Evolutionary conservation across 2,888 invertebrate genomes (phyloP), one percentile per base, ranked within the genome.

Genomic region (Agapetus fuscipes): DNA sequence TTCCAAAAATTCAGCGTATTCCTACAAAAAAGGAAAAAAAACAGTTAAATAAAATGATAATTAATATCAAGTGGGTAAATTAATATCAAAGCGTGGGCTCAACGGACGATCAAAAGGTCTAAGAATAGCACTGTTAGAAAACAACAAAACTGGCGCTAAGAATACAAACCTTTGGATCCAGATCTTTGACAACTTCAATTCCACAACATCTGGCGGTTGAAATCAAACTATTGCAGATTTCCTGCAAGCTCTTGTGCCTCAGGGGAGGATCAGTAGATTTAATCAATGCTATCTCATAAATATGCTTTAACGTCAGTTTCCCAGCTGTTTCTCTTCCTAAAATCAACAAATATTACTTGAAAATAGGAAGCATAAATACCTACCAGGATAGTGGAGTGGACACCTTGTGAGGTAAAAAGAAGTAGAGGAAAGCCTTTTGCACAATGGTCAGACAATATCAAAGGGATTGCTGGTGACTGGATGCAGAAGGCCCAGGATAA

Each of bases 251-350:
- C 48, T 66, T 63, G 53, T 78, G 71, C 52, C 79, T 76, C 15
- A 81, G 58, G 0, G 81, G 64, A 3, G 87, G 85, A 63, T 97
- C 96, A 56, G 83, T 68, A n/a, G 79, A 72, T 64, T 98, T 97
- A n/a, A 98, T 85, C 61, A 80, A 74, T 1, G 98, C 97, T 56
- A 98, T 98, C 76, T 99, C 98, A 63, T 95, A 98, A 10, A 98
- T 62, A 63, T 98, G 98, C 60, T 94, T 97, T 1, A 89, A 56
- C 1, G 94, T 89, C 39, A 98, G 76, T 70, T 83, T 91, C 1
- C 98, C 98, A 51, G 83, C 77, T 16, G 77, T 64, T 62, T 95
- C 91, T 35, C 63, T 70, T 0, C 78, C 89, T 83, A 53, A 27
- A 60, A 41, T 24, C 5, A 30, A 46, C n/a, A n/a, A n/a, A n/a